Conservation (phyloP, 2,888 invertebrate species). For the Metacarcinus magister region DNA sequence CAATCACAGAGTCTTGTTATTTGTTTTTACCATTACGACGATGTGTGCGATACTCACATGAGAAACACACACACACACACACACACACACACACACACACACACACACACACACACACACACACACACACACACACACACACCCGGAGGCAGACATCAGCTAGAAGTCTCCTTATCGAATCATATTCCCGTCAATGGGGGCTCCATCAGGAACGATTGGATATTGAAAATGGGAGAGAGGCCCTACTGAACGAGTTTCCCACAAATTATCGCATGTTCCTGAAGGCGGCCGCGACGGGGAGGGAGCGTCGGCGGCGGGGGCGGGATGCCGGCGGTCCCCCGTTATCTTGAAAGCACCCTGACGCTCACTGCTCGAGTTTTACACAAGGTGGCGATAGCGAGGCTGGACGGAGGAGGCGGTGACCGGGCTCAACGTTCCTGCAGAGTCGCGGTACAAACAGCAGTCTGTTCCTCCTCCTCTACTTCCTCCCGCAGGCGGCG, state of each 20-base stretch:
- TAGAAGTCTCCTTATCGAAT: conserved; percentile 76
- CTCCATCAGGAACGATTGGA: conserved; percentile 76
- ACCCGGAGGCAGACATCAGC: conserved; percentile 71
- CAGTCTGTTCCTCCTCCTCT: not conserved
- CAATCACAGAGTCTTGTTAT: not conserved
- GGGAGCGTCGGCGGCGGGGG: not conserved
- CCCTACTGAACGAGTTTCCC: conserved; percentile 65
- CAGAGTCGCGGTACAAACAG: not conserved
- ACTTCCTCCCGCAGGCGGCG: conserved; percentile 18
- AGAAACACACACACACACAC: not conserved
- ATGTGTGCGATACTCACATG: not conserved
- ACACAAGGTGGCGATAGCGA: not conserved
- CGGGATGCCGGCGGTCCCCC: not conserved
- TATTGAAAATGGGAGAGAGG: conserved; percentile 74
- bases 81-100: conserved; percentile 31
- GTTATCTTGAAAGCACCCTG: not conserved
- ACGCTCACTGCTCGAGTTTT: not conserved
- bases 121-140: conserved; percentile 71
- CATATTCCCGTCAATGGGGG: conserved; percentile 79
- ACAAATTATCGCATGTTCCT: conserved; percentile 66
- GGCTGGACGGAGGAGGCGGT: not conserved
- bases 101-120: conserved; percentile 64
- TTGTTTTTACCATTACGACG: conserved; percentile 13
- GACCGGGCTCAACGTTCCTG: not conserved
- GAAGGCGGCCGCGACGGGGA: not conserved